Evolutionary conservation across 2,888 invertebrate genomes (phyloP).

Genomic region (Hypolimnas misippus): DNA sequence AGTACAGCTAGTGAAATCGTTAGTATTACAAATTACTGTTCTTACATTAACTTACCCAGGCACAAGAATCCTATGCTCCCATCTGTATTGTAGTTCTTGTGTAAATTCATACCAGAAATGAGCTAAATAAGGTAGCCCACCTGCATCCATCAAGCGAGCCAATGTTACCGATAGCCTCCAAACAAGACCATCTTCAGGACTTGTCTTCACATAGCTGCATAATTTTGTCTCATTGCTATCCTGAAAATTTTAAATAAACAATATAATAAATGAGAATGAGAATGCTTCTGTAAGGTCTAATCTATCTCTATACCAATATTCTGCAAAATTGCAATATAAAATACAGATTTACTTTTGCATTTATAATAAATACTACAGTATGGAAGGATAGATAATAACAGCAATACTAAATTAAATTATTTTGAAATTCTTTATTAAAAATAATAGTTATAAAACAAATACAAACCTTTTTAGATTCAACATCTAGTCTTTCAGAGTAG

Average conservation of each 20-base stretch:
- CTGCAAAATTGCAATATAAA: too few species aligned
- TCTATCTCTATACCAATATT: too few species aligned
- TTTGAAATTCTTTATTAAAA: too few species aligned
- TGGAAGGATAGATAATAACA: too few species aligned
- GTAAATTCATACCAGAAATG: constrained; percentile 98
- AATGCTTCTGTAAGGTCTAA: too few species aligned
- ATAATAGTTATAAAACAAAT: too few species aligned
- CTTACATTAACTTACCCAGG: constrained; percentile 90
- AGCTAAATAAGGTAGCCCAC: constrained; percentile 91
- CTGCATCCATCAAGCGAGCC: constrained; percentile 88
- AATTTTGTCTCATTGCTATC: constrained; percentile 69
- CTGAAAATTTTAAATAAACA: constrained; percentile 63
- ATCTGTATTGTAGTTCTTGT: constrained; percentile 94
- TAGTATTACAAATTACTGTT: not conserved
- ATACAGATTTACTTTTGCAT: too few species aligned
- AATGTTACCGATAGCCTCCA: constrained; percentile 91
- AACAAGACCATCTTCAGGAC: constrained; percentile 90
- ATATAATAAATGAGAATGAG: not conserved
- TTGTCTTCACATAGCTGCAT: constrained; percentile 88
- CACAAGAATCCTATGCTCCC: constrained; percentile 91
- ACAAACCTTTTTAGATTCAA: constrained; percentile 76
- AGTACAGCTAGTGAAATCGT: too few species aligned
- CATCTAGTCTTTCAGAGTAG: constrained; percentile 77
- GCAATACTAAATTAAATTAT: too few species aligned
- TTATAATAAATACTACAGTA: too few species aligned